Base-by-base conservation (phyloP, 2,797 vertebrate species). In the Malacoraja senta region DNA sequence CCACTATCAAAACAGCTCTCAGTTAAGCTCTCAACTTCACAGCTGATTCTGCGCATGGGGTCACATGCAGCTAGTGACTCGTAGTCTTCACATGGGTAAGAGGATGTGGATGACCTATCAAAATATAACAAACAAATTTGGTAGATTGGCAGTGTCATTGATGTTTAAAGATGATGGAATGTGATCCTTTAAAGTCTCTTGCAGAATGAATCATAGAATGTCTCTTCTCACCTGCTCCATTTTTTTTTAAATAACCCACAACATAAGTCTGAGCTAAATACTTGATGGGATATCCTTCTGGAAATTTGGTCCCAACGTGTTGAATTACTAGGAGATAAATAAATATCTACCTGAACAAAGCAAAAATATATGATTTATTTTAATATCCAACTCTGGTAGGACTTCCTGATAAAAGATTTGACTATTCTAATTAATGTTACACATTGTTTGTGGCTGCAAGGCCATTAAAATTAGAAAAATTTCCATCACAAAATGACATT, bases 1-100 rank as follows among this genome's bases (percentile, higher is more conserved):
- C 98, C 98, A 10, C 98, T 99, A 96, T 99, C 98, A 93, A 98
- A 95, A 95, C 97, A 98, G 96, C 97, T 97, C 95, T 99, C 97
- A 0, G 98, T 96, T 93, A 99, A 96, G 93, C 98, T 99, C 96
- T 99, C 98, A 93, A 97, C 97, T 94, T 99, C 99, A 83, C 94
- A 98, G 95, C 97, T 98, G 10, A 95, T 96, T 95, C 97, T 98
- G 94, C 97, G 97, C 96, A 98, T 97, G 0, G 99, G 98, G 95
- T 99, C 99, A 94, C 98, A 99, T 94, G 98, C 96, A 24, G 98
- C 98, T 96, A 99, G 95, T 6, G 96, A 96, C 93, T 97, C 97
- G 93, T 95, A 96, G 94, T 96, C 97, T 88, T 99, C 98, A 24
- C 98, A 98, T 74, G 96, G 93, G n/a, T 95, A 97, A 24, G 96